phyloP scores from a whole-genome alignment of 2,113 vertebrate genomes.

The Stomatorhinus ivindoensis region DNA sequence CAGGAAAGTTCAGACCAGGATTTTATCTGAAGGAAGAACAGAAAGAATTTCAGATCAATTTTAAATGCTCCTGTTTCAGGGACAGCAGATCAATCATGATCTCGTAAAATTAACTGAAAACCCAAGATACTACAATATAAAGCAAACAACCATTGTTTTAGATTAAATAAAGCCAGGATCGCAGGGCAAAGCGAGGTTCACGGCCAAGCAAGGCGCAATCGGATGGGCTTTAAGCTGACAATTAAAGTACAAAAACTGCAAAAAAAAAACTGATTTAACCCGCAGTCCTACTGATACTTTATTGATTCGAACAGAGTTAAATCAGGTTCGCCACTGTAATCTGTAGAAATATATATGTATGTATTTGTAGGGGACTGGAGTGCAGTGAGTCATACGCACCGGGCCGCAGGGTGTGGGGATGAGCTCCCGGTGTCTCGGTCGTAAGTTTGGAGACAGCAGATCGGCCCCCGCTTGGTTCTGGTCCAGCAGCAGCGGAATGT shows the following conservation, averaged over 20 bases:
- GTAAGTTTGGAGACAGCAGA: conserved; percentile 59
- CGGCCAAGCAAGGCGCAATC: background rate
- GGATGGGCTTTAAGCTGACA: background rate
- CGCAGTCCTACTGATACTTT: background rate
- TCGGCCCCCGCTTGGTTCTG: conserved; percentile 26
- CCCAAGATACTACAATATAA: background rate
- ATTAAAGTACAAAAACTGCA: background rate
- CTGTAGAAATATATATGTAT: background rate
- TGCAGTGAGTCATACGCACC: conserved; percentile 40
- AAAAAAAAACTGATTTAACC: background rate
- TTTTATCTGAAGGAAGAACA: conserved; percentile 59
- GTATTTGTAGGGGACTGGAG: background rate
- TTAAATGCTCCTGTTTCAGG: background rate
- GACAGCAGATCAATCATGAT: background rate
- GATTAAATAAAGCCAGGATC: background rate
- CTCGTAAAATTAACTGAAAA: background rate
- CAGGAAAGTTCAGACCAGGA: conserved; percentile 63
- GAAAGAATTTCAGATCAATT: background rate
- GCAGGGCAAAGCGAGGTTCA: background rate
- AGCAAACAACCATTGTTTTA: background rate
- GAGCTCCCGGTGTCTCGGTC: conserved; percentile 67
- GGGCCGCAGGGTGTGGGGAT: conserved; percentile 76
- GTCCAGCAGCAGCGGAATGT: conserved; percentile 45
- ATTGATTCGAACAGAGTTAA: background rate
- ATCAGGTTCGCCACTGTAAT: background rate